Base-by-base conservation (phyloP, 2,113 vertebrate species). In the Balaeniceps rex region DNA sequence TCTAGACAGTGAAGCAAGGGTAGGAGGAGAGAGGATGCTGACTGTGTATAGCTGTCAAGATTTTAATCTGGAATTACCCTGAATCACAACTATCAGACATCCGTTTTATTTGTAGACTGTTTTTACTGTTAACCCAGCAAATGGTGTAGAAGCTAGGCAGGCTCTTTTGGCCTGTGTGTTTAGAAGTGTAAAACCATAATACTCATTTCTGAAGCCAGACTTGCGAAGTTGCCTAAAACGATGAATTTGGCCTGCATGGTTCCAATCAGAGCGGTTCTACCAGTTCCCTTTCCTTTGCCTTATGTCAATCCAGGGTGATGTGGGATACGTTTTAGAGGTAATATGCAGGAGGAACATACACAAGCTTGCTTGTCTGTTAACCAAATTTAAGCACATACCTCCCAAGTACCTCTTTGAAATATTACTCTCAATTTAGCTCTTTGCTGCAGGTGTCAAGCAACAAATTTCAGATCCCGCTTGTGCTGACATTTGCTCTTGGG, bases 371-470 rank as follows among this genome's bases (percentile, higher is more conserved):
- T 93, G 87, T 81, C 85, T 96, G 63, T 94, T 97, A 98, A 93
- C 95, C 94, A 97, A 95, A 97, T 96, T 93, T 93, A 86, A 95
- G 88, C 4, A 0, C 51, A 21, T 71, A 82, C 95, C 93, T 96
- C 94, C 91, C 86, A 96, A 97, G 91, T 88, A 96, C 83, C 77
- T 94, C 96, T 97, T 97, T 98, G 97, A 98, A 98, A 98, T 96
- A 97, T 96, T 97, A 97, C 93, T 95, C 94, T 97, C 96, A 97
- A 96, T 97, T 97, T 97, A 95, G 96, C 69, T 96, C 91, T 82
- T 95, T 96, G 93, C 97, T 97, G 96, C 97, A 97, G 95, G 93
- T 98, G 79, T 96, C 95, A 96, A 94, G 95, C 97, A 97, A 92
- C 95, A 97, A 95, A 97, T 97, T 96, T 96, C 94, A 96, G 94